Evolutionary conservation across 2,888 invertebrate genomes (phyloP), one percentile per base, ranked within the genome.

Genomic region (Oscheius myriophilus): DNA sequence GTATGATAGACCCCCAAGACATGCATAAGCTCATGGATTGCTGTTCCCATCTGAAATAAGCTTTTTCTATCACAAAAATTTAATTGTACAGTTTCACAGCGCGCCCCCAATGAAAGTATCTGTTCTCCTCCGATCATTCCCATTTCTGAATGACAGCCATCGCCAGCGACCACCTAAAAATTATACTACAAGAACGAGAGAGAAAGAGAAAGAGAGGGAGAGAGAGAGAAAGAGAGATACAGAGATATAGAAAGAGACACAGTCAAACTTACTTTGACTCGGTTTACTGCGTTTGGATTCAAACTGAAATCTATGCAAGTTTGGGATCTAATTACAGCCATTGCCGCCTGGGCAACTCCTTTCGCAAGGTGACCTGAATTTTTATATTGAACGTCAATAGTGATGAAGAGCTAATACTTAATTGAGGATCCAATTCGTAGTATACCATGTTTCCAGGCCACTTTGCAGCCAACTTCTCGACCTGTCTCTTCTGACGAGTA

Each of bases 41-140:
- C 64, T 21, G 64, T 65, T 53, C 53, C 52, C 7, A 64, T 53
- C 64, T 62, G 39, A 41, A 12, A 41, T 62, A n/a, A 16, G 3
- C 11, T 25, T 62, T 21, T 6, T 11, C n/a, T 39, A 11, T 46
- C 16, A 4, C 26, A 2, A 25, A 9, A 18, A 11, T 53, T 25
- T 2, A 41, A 21, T 21, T 62, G 39, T 41, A 74, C 66, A 45
- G 62, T 14, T 54, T 71, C 70, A 67, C 76, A 76, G 3, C 76
- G 73, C 2, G 61, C 58, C 18, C 73, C 76, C 9, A 76, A 54
- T 4, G 76, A 76, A 7, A 76, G 25, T 7, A 59, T 53, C 46
- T 73, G 76, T 42, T 76, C 72, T 2, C 73, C 73, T 1, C 73
- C 73, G 0, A 63, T 1, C 73, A 73, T 76, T 53, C 76, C 76